Base-by-base conservation (phyloP, 2,797 vertebrate genomes). In the Megaceryle alcyon region DNA sequence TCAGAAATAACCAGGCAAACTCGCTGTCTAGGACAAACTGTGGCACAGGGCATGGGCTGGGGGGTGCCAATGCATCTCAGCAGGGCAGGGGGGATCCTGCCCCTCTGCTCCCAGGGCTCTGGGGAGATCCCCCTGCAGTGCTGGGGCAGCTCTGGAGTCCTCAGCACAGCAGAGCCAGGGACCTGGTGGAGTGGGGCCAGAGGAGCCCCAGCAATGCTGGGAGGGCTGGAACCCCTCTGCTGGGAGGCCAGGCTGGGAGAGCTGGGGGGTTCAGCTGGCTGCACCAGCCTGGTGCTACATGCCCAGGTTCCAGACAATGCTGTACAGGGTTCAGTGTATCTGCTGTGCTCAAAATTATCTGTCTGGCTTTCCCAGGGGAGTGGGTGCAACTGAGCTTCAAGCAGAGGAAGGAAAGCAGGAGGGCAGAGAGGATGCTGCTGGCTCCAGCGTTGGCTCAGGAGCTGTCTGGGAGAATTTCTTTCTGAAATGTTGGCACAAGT, bases 61-160 rank as follows among this genome's bases (percentile, higher is more conserved):
- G 7, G 33, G 3, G 3, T 54, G 26, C 29, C n/a, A 21, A 0
- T 0, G 3, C n/a, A 31, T 13, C 37, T 65, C 60, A 29, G 37
- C 28, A 56, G 54, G 19, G 19, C 10, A 8, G 7, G 19, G 31
- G 54, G 19, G 31, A 56, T 56, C 54, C 31, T 56, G 18, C 31
- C 54, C 54, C 31, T n/a, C 54, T 56, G 54, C 54, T 54, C 31
- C 31, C 48, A 49, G 48, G 23, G 19, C 19, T 56, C 31, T 56
- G 31, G 19, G 28, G 54, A 56, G 54, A n/a, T 31, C 54, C 31
- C 16, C 54, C 54, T 56, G 54, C 54, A 56, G 54, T 21, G 20
- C 54, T 56, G 54, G 54, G 31, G 18, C 54, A 21, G 54, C 54
- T 56, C 54, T 21, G 54, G 31, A 56, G 54, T 21, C 19, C 31